phyloP scores from a whole-genome alignment of 2,797 vertebrate genomes.

The Prionace glauca region DNA sequence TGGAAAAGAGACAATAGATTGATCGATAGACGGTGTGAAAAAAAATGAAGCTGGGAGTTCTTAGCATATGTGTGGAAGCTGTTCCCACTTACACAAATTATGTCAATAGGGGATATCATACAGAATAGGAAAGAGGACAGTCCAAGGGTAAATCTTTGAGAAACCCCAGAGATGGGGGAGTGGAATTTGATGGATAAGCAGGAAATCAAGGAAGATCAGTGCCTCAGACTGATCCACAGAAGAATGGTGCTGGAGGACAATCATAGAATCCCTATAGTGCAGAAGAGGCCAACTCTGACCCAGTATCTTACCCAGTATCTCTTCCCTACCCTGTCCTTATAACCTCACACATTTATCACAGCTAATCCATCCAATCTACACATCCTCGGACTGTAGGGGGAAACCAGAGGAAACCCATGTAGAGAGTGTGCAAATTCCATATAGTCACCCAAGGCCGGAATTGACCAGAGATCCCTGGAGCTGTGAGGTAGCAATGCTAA shows the following conservation, averaged over 20 bases:
- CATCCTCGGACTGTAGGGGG: no score
- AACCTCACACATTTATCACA: no score
- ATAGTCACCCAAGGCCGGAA: no score
- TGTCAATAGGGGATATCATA: neutral
- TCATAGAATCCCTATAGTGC: no score
- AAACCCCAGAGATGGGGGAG: neutral
- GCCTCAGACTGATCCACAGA: neutral
- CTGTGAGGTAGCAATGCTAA: no score
- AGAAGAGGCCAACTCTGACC: no score
- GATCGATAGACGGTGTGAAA: neutral
- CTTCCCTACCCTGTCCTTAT: no score
- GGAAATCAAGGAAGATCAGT: neutral
- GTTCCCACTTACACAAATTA: neutral
- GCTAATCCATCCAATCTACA: no score
- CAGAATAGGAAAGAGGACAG: neutral
- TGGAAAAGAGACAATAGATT: neutral
- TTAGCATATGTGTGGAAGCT: neutral
- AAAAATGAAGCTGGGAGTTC: neutral
- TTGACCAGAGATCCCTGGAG: no score
- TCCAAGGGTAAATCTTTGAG: neutral
- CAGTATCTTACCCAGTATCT: no score
- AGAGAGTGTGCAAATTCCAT: no score
- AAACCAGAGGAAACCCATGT: no score
- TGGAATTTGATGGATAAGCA: neutral
- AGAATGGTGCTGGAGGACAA: neutral